Evolutionary conservation across 1,140 invertebrate species (phyloP).

Genomic region (Leptinotarsa undecemlineata): DNA sequence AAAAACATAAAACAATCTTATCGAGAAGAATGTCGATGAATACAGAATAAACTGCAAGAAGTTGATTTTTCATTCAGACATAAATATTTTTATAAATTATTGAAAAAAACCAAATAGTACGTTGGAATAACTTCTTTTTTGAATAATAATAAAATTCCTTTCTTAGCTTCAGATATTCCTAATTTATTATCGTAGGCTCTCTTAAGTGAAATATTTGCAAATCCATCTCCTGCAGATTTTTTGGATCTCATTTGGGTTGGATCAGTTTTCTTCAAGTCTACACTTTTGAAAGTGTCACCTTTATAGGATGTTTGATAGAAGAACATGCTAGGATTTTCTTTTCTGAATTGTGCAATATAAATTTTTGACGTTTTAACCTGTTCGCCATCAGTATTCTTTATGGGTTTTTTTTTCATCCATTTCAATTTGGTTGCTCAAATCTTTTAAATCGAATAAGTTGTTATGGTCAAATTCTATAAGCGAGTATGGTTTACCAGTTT

Average conservation of each 20-base stretch:
- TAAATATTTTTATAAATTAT: background rate
- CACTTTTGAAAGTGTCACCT: background rate
- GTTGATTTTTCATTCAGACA: background rate
- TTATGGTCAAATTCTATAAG: background rate
- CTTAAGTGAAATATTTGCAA: slow-evolving; percentile 1
- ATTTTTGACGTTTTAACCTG: slow-evolving; percentile 6
- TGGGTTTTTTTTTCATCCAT: background rate
- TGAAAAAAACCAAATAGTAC: background rate
- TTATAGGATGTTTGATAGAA: background rate
- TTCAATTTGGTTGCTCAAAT: slow-evolving; percentile 5
- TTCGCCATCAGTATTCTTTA: background rate
- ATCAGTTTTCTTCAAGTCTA: background rate
- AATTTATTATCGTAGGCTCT: slow-evolving; percentile 12
- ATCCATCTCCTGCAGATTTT: background rate
- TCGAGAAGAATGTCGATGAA: background rate
- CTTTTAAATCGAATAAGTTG: background rate
- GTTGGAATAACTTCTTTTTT: background rate
- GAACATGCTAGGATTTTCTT: background rate
- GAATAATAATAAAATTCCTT: background rate
- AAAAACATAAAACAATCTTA: background rate
- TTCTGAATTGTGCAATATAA: background rate
- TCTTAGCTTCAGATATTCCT: slow-evolving; percentile 13
- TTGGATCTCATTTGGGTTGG: background rate
- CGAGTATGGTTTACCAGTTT: slow-evolving; percentile 1
- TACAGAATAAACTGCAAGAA: background rate